These are phyloP conservation scores for Hozukius guyotensis DNA, from an alignment of 2,797 vertebrate genomes.

Conservation along the genomic window DNA sequence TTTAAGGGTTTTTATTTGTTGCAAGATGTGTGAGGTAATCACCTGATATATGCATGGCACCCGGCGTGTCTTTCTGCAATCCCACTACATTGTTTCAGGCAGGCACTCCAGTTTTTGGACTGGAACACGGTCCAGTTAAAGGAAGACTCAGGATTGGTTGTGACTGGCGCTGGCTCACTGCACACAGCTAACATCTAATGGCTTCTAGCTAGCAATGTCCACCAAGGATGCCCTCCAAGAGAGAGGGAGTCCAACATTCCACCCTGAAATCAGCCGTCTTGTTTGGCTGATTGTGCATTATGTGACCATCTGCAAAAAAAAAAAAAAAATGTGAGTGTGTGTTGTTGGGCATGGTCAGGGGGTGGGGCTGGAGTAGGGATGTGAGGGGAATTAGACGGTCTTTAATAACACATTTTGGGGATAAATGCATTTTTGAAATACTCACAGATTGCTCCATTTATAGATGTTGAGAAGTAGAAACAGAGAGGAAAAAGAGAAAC, in stretches of 20 bases:
- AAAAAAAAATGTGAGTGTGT: conserved; percentile 16
- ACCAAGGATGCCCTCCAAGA: conserved; percentile 74
- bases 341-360: conserved; percentile 21
- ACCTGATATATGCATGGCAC: conserved; percentile 13
- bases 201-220: conserved; percentile 62
- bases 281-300: conserved; percentile 86
- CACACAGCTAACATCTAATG: conserved; percentile 55
- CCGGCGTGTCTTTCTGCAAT: conserved; percentile 11
- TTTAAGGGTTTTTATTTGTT: neutral
- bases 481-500: conserved; percentile 62
- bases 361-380: conserved; percentile 49
- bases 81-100: conserved; percentile 13
- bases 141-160: conserved; percentile 55
- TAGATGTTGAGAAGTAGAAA: conserved; percentile 69
- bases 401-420: conserved; percentile 84
- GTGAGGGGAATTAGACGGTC: conserved; percentile 74
- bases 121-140: conserved; percentile 45
- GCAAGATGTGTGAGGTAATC: conserved; percentile 18
- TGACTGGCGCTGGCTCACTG: conserved; percentile 57
- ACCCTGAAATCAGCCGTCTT: conserved; percentile 81
- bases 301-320: conserved; percentile 82
- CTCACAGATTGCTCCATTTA: conserved; percentile 83
- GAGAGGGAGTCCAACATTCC: conserved; percentile 72
- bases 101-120: conserved; percentile 29
- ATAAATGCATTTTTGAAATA: conserved; percentile 80